phyloP scores from a whole-genome alignment of 2,797 vertebrate species.

The Microctenopoma lineatum region DNA sequence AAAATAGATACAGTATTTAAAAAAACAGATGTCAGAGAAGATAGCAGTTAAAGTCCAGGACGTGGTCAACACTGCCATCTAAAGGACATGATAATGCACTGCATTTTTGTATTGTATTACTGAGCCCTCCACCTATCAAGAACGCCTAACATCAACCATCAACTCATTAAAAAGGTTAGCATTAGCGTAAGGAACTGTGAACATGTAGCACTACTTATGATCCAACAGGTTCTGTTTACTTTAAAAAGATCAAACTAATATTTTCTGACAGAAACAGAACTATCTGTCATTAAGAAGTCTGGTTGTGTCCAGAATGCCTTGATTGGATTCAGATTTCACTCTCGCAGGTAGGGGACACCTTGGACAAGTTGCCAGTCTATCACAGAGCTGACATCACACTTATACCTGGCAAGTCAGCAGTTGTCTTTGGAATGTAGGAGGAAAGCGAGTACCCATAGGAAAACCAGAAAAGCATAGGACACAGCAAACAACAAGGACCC shows the following conservation, averaged over 20 bases:
- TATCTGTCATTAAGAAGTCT: background rate
- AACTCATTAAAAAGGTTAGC: background rate
- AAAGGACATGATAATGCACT: conserved; percentile 44
- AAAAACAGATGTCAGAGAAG: background rate
- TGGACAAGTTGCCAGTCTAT: no score
- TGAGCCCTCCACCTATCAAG: background rate
- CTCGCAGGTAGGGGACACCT: no score
- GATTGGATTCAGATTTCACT: background rate
- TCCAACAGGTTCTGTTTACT: background rate
- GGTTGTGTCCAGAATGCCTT: background rate
- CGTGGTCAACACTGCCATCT: conserved; percentile 59
- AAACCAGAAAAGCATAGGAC: no score
- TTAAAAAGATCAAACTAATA: background rate
- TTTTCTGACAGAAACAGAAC: background rate
- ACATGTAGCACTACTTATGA: background rate
- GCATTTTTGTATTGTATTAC: background rate
- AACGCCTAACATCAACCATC: background rate
- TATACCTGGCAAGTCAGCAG: no score
- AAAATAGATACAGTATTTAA: no score
- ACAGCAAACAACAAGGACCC: background rate
- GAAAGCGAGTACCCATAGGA: no score
- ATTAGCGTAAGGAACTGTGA: background rate
- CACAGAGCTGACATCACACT: no score
- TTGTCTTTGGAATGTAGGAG: no score
- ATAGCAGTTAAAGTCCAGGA: background rate